Conservation (phyloP, 2,888 invertebrate genomes). For the Osmoderma eremita region DNA sequence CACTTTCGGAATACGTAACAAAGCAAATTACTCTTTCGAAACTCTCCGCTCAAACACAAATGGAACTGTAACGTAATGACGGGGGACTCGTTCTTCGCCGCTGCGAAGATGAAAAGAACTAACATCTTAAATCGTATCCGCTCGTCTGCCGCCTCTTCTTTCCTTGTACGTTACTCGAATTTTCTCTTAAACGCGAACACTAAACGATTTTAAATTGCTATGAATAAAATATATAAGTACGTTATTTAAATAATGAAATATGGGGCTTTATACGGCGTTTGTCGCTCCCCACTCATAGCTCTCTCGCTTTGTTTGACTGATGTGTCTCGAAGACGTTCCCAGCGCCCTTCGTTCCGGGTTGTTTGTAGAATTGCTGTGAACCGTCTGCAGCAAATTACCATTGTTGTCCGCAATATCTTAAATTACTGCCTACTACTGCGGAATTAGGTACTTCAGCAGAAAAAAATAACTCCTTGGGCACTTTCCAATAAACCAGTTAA, state of each 20-base stretch:
- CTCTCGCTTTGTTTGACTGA: conserved; percentile 16
- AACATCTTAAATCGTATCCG: conserved; percentile 43
- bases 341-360: conserved; percentile 1
- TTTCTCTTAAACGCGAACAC: conserved; percentile 43
- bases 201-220: conserved; percentile 52
- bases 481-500: no score
- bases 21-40: conserved; percentile 55
- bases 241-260: conserved; percentile 42
- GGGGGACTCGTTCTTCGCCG: conserved; percentile 42
- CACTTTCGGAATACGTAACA: conserved; percentile 54
- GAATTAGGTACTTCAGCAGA: background rate
- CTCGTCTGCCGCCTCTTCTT: conserved; percentile 21
- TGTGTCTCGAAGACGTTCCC: conserved; percentile 14
- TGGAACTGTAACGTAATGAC: conserved; percentile 52
- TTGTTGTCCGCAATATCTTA: conserved; percentile 9
- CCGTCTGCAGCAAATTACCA: conserved; percentile 2
- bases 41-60: conserved; percentile 47
- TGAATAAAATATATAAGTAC: conserved; percentile 44
- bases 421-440: conserved; percentile 3
- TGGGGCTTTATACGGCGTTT: conserved; percentile 31
- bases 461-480: background rate
- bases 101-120: conserved; percentile 48
- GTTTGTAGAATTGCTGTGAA: background rate
- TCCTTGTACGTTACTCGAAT: conserved; percentile 36
- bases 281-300: conserved; percentile 19